Conservation (phyloP, 1,140 invertebrate species). For the Meloidogyne floridensis region DNA sequence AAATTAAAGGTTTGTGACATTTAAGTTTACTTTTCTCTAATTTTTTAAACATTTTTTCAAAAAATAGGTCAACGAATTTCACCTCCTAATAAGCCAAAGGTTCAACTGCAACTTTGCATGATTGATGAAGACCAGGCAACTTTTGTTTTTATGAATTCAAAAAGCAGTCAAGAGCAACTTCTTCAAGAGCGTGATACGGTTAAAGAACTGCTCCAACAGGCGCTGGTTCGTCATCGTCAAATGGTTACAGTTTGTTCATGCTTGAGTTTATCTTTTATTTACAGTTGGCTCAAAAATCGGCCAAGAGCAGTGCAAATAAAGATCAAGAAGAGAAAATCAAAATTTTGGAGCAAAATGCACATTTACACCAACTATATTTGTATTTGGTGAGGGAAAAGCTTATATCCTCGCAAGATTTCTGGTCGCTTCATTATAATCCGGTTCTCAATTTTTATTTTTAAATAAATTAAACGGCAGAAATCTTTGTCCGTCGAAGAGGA, state of each 20-base stretch:
- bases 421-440: conserved; percentile 48
- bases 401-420: conserved; percentile 60
- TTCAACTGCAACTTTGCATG: conserved; percentile 95
- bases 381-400: conserved; percentile 60
- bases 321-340: conserved; percentile 77
- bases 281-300: conserved; percentile 67
- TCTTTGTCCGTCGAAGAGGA: neutral
- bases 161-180: conserved; percentile 77
- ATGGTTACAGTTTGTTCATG: conserved; percentile 80
- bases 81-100: conserved; percentile 93
- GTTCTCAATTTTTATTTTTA: conserved; percentile 5
- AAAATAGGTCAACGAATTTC: conserved; percentile 91
- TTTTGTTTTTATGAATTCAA: conserved; percentile 93
- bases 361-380: conserved; percentile 78
- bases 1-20: conserved; percentile 48
- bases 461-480: neutral
- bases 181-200: conserved; percentile 87
- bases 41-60: neutral
- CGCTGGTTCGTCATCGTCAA: conserved; percentile 90
- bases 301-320: conserved; percentile 66
- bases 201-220: conserved; percentile 85
- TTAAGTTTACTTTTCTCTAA: conserved; percentile 24
- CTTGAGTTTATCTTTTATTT: conserved; percentile 26
- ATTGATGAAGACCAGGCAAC: conserved; percentile 86
- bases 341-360: conserved; percentile 80